Conservation (phyloP, 2,113 vertebrate genomes). For the Lepisosteus oculatus region DNA sequence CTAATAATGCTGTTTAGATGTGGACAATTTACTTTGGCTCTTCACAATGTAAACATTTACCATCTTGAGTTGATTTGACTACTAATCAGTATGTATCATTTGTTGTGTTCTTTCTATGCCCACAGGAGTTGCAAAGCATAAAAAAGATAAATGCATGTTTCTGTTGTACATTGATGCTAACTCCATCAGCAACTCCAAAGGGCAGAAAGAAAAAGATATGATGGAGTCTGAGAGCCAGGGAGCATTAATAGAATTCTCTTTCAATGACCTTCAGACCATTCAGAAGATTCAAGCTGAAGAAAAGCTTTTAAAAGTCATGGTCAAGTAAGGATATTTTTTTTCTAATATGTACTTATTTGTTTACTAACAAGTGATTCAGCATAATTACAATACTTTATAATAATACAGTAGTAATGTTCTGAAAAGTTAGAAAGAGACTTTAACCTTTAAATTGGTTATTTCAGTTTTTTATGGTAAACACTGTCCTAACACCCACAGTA, state of each 20-base stretch:
- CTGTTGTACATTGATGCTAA: conserved; percentile 91
- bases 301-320: conserved; percentile 76
- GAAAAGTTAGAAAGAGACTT: background rate
- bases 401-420: background rate
- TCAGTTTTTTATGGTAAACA: too few relatives aligned
- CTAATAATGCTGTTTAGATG: background rate
- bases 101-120: conserved; percentile 20
- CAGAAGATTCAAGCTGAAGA: conserved; percentile 96
- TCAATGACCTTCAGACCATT: conserved; percentile 93
- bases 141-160: conserved; percentile 96
- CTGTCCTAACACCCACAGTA: too few relatives aligned
- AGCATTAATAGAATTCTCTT: conserved; percentile 81
- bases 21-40: too few relatives aligned
- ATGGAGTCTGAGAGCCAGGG: conserved; percentile 61
- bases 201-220: conserved; percentile 70
- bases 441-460: background rate
- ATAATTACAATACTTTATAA: background rate
- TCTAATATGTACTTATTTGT: background rate
- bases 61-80: too few relatives aligned
- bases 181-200: conserved; percentile 92
- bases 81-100: background rate
- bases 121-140: conserved; percentile 77
- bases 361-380: too few relatives aligned
- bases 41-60: too few relatives aligned
- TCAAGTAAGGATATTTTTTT: conserved; percentile 65